Conservation (phyloP, 2,888 invertebrate genomes). For the Cerceris ruficornis region DNA sequence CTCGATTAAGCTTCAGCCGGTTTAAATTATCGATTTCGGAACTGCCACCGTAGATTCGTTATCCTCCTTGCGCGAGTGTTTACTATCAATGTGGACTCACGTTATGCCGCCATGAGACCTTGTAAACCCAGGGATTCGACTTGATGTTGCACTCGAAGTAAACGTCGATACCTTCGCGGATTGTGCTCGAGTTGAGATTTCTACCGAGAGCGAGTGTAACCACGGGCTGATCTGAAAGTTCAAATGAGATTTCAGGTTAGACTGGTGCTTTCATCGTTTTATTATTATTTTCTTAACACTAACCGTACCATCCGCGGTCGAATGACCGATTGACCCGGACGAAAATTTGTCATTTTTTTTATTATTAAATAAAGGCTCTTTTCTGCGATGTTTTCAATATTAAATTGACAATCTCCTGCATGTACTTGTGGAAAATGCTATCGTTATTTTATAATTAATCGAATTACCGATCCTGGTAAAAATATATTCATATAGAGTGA, state of each 20-base stretch:
- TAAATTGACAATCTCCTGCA: too few species aligned
- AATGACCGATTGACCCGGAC: too few species aligned
- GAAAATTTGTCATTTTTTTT: too few species aligned
- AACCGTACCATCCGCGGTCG: background rate
- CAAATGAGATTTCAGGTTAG: slow-evolving; percentile 19
- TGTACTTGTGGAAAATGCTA: too few species aligned
- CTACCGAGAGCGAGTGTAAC: slow-evolving; percentile 92
- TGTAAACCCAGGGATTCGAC: slow-evolving; percentile 92
- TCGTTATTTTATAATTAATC: too few species aligned
- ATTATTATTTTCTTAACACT: background rate
- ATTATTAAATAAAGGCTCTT: too few species aligned
- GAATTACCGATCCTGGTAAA: too few species aligned
- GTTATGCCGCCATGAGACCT: slow-evolving; percentile 90
- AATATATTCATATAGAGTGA: too few species aligned
- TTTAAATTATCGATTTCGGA: slow-evolving; percentile 59
- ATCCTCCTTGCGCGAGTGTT: slow-evolving; percentile 28
- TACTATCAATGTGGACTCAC: slow-evolving; percentile 79
- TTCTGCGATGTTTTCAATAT: too few species aligned
- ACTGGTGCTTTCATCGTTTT: background rate
- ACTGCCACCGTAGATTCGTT: slow-evolving; percentile 47
- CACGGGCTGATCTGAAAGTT: slow-evolving; percentile 90
- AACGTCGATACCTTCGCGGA: slow-evolving; percentile 94
- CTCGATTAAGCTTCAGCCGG: slow-evolving; percentile 54
- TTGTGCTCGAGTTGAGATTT: slow-evolving; percentile 89
- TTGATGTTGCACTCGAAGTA: slow-evolving; percentile 96